A percentile compares a stretch with the other conserved stretches of the same genome.
Conservation (phyloP, 2,797 vertebrate genomes). For the Myoxocephalus aenaeus region DNA sequence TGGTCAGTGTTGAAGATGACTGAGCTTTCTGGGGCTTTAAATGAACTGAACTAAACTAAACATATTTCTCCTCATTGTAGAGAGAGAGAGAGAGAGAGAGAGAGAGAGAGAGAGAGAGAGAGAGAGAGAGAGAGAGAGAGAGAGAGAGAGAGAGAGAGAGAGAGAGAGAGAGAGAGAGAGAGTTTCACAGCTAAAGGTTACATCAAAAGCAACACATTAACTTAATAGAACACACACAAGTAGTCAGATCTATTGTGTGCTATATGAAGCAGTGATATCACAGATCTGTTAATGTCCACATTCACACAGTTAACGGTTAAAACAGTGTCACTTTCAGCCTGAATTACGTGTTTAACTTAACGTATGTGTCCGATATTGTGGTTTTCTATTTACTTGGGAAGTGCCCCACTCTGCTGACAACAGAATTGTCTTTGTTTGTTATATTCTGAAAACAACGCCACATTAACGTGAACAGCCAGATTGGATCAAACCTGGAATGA, state of each 20-base stretch:
- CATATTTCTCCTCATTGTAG: neutral
- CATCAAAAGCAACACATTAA: no score
- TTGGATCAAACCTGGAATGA: no score
- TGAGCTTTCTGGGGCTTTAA: constrained; percentile 8
- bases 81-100: no score
- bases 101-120: neutral
- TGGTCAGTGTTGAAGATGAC: constrained; percentile 26
- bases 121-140: neutral
- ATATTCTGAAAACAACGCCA: neutral
- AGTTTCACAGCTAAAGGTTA: no score
- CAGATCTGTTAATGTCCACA: neutral
- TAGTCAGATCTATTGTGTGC: no score
- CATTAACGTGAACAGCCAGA: no score
- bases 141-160: neutral
- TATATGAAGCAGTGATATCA: no score
- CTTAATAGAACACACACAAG: no score
- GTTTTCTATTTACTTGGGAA: neutral
- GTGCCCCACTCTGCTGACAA: neutral
- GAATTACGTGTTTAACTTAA: neutral
- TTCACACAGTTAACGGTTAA: neutral
- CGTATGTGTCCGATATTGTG: neutral
- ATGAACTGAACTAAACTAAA: constrained; percentile 9
- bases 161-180: no score
- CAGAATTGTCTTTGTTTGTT: no score
- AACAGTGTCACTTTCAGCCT: neutral